phyloP scores from a whole-genome alignment of 35 echinoderm and acorn worm species.

The Nesometra sesokonis region DNA sequence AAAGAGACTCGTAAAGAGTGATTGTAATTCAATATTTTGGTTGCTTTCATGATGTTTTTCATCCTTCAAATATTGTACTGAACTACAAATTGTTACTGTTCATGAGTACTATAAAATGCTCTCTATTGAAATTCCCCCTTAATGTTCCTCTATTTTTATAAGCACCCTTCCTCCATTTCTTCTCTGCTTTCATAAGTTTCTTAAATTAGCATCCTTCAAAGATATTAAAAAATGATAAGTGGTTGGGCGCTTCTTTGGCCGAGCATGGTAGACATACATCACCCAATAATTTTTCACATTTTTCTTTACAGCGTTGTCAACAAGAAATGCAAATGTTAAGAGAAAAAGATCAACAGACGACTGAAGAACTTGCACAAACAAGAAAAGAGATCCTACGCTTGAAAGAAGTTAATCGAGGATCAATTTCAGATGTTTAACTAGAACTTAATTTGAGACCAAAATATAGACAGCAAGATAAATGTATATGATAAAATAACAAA shows the following conservation, averaged over 20 bases:
- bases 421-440: background rate
- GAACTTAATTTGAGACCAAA: too few species aligned
- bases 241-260: background rate
- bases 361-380: constrained; percentile 49
- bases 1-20: too few species aligned
- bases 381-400: constrained; percentile 36
- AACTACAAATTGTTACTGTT: too few species aligned
- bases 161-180: background rate
- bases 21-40: too few species aligned
- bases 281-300: background rate
- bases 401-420: background rate
- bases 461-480: background rate
- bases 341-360: constrained; percentile 56
- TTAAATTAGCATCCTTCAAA: too few species aligned
- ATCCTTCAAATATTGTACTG: too few species aligned
- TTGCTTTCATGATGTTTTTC: too few species aligned
- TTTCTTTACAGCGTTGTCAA: constrained; percentile 49
- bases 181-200: background rate
- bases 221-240: background rate
- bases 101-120: too few species aligned
- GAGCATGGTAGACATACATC: background rate
- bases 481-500: background rate
- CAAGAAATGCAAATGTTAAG: constrained; percentile 71
- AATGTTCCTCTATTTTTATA: too few species aligned
- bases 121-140: too few species aligned